Evolutionary conservation across 2,888 invertebrate genomes (phyloP).

Genomic region (Drosophila lacicola): DNA sequence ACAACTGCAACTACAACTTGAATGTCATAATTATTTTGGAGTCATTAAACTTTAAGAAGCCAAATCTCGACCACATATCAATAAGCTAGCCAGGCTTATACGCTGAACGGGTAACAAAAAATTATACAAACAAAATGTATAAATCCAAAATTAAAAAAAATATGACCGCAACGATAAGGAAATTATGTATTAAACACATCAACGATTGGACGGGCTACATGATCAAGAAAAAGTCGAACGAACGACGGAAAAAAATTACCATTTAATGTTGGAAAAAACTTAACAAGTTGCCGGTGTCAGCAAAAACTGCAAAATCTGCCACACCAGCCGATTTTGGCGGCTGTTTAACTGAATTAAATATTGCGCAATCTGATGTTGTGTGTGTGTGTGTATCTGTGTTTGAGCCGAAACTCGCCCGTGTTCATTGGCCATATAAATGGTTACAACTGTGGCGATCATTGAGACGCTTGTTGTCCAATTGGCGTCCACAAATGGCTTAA

Average conservation of each 20-base stretch:
- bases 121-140: conserved; percentile 1
- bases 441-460: conserved; percentile 67
- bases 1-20: conserved; percentile 32
- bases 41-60: conserved; percentile 75
- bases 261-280: conserved; percentile 69
- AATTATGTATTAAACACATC: conserved; percentile 79
- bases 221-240: conserved; percentile 36
- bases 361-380: conserved; percentile 61
- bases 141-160: conserved; percentile 21
- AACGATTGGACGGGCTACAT: conserved; percentile 64
- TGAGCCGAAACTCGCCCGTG: conserved; percentile 60
- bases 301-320: conserved; percentile 47
- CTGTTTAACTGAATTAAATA: conserved; percentile 78
- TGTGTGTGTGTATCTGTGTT: conserved; percentile 17
- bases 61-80: conserved; percentile 64
- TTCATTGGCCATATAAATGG: conserved; percentile 79
- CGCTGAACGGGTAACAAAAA: conserved; percentile 12
- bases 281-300: conserved; percentile 70
- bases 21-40: conserved; percentile 73
- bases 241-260: conserved; percentile 69
- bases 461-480: conserved; percentile 52
- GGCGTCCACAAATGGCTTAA: conserved; percentile 76
- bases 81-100: conserved; percentile 27
- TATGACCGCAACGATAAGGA: conserved; percentile 67
- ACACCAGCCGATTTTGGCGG: conserved; percentile 70